These are phyloP conservation scores for Lophotriccus pileatus DNA, from an alignment of 2,797 vertebrate genomes.

Conservation along the genomic window DNA sequence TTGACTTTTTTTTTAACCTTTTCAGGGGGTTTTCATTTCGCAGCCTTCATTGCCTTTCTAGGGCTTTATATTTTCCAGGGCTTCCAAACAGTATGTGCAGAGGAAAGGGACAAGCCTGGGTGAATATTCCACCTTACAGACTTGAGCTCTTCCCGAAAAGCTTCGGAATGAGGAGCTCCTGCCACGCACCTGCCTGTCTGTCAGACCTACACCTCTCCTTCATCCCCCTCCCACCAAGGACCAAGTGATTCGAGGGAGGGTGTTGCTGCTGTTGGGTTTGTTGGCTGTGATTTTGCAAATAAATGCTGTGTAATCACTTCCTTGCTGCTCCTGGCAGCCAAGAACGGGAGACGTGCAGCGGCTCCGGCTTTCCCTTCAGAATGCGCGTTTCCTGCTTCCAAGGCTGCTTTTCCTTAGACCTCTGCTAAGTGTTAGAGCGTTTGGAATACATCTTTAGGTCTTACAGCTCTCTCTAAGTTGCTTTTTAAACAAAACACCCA, in stretches of 20 bases:
- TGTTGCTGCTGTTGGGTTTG: slow-evolving; percentile 8
- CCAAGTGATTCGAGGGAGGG: background rate
- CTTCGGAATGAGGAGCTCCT: background rate
- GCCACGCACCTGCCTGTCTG: background rate
- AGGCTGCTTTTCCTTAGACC: background rate
- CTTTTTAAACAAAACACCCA: background rate
- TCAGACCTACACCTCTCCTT: background rate
- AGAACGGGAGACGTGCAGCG: background rate
- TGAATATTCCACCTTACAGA: background rate
- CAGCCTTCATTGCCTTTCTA: background rate
- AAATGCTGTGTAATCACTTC: slow-evolving; percentile 49
- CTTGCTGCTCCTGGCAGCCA: slow-evolving; percentile 1
- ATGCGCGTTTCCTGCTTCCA: background rate
- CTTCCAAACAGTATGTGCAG: background rate
- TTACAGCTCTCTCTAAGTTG: background rate
- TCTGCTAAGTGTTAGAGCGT: background rate
- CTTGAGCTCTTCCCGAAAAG: background rate
- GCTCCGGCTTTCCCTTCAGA: background rate
- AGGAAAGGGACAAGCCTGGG: background rate
- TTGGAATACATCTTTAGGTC: background rate
- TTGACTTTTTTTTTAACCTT: background rate
- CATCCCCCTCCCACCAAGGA: background rate
- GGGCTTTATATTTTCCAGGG: background rate
- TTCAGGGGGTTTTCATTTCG: background rate
- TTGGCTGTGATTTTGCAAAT: slow-evolving; percentile 53